Conservation (phyloP, 1,140 invertebrate genomes). For the Leucophenga varia region DNA sequence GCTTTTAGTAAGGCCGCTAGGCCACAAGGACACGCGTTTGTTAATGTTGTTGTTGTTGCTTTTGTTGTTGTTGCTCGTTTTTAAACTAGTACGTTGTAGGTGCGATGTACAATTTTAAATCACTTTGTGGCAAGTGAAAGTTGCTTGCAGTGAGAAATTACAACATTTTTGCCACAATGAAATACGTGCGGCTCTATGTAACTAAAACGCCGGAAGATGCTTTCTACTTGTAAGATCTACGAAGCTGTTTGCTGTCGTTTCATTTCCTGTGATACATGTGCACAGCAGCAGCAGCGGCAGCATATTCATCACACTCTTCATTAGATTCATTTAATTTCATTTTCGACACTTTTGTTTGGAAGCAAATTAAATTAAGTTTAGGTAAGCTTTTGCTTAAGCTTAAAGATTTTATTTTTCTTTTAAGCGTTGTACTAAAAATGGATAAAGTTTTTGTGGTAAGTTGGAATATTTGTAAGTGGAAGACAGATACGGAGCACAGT, state of each 20-base stretch:
- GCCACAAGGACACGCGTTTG: too few relatives aligned
- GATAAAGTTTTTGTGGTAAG: slow-evolving; percentile 5
- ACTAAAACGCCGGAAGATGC: background rate
- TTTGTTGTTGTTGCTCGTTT: background rate
- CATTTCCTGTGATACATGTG: too few relatives aligned
- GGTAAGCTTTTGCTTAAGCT: slow-evolving; percentile 8
- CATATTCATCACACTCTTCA: slow-evolving; percentile 22
- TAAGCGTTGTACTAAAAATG: too few relatives aligned
- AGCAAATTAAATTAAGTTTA: slow-evolving; percentile 34
- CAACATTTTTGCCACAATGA: slow-evolving; percentile 27
- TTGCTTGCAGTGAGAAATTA: slow-evolving; percentile 26
- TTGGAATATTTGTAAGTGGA: too few relatives aligned
- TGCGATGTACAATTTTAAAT: slow-evolving; percentile 19
- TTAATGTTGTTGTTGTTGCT: too few relatives aligned
- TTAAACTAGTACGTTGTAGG: too few relatives aligned
- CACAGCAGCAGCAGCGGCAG: slow-evolving; percentile 1
- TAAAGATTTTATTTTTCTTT: background rate
- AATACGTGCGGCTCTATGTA: background rate
- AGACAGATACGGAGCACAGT: too few relatives aligned
- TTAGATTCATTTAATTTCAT: slow-evolving; percentile 44
- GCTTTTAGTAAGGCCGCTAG: slow-evolving; percentile 8
- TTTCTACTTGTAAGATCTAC: too few relatives aligned
- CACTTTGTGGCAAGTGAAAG: slow-evolving; percentile 21
- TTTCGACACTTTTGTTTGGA: slow-evolving; percentile 17
- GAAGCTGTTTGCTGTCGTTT: too few relatives aligned